Base-by-base conservation (phyloP, 2,113 vertebrate genomes). In the Mastomys natalensis region DNA sequence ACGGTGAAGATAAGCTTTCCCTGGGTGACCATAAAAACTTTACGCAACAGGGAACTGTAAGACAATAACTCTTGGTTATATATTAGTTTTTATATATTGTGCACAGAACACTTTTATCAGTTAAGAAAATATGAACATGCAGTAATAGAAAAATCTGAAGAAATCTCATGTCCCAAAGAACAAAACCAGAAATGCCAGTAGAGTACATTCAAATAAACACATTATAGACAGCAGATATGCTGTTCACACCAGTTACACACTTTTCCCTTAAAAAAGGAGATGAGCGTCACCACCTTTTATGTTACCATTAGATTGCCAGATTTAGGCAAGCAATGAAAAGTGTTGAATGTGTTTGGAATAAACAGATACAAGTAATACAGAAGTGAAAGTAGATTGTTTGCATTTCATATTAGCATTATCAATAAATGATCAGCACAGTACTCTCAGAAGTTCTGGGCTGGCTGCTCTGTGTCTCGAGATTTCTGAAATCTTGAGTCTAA, bases 1-100 rank as follows among this genome's bases (percentile, higher is more conserved):
- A 86, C 90, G 87, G 74, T 72, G 73, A 96, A 97, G 96, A 97
- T 96, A 97, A 98, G 95, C 55, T 91, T 92, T 26, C 76, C 17
- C 66, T 78, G 86, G 29, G 37, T 95, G 45, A 93, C 90, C 92
- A 97, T 97, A 98, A 98, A 97, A 95, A 21, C 81, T 74, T 85
- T n/a, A 89, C 64, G 78, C 64, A 94, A 62, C 94, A 72, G 90
- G 34, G 84, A 93, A 31, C 72, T 92, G 88, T 77, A 89, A 58
- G 89, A 93, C 29, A 74, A 37, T 80, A 40, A 78, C 62, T 95
- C 93, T 89, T 87, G 91, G 96, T 97, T 95, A 97, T 48, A 88
- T 15, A 97, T 98, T 97, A 97, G 43, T 93, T 87, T 88, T 94
- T 92, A 94, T 86, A 86, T 15, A 92, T 72, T 89, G 81, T 73